Evolutionary conservation across 2,113 vertebrate species (phyloP).

Genomic region (Chaenocephalus aceratus): DNA sequence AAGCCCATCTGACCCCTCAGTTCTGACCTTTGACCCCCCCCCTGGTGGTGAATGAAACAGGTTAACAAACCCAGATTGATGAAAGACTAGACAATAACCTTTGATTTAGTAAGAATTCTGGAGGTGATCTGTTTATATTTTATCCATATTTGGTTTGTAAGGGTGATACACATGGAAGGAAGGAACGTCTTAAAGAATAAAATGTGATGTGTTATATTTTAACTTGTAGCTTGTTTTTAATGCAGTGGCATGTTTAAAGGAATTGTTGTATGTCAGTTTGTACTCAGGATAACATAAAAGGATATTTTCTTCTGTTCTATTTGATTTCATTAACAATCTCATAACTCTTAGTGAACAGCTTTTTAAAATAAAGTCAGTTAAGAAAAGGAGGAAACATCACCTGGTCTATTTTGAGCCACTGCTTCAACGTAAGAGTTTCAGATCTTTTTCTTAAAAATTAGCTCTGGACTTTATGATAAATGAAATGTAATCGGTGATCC

Average conservation of each 20-base stretch:
- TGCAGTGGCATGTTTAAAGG: slow-evolving; percentile 4
- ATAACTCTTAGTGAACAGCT: background rate
- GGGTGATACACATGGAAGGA: slow-evolving; percentile 11
- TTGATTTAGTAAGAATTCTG: slow-evolving; percentile 12
- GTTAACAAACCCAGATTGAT: slow-evolving; percentile 36
- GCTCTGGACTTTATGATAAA: background rate
- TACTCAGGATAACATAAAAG: slow-evolving; percentile 56
- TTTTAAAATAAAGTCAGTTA: background rate
- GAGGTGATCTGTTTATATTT: slow-evolving; percentile 21
- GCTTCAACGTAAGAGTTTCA: slow-evolving; percentile 22
- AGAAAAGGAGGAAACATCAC: background rate
- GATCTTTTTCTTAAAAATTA: background rate
- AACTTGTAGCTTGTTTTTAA: slow-evolving; percentile 29
- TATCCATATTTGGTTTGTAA: slow-evolving; percentile 24
- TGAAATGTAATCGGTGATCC: background rate
- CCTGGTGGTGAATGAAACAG: background rate
- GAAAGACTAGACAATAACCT: slow-evolving; percentile 7
- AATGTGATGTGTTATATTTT: slow-evolving; percentile 34
- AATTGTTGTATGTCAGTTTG: slow-evolving; percentile 23
- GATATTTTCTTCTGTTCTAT: background rate
- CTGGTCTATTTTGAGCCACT: slow-evolving; percentile 2
- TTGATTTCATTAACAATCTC: background rate
- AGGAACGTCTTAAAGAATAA: slow-evolving; percentile 17
- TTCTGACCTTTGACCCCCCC: slow-evolving; percentile 13
- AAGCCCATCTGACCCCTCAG: slow-evolving; percentile 88